Conservation (phyloP, 2,797 vertebrate genomes). For the Ambastaia sidthimunki region DNA sequence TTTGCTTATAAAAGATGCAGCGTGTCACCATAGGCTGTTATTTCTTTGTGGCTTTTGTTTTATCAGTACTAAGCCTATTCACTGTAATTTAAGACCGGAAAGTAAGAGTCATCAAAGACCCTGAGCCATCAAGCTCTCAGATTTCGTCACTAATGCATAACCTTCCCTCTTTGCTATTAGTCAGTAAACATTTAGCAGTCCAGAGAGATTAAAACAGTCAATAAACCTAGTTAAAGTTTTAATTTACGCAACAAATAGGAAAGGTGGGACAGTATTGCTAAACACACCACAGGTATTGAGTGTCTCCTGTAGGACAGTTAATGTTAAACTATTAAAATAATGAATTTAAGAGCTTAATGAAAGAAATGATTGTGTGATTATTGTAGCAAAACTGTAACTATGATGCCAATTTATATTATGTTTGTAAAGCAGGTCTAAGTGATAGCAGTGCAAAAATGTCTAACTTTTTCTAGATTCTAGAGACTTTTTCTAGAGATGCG, state of each 20-base stretch:
- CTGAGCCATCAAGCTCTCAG: constrained; percentile 42
- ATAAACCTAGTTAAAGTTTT: constrained; percentile 64
- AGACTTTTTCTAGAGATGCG: neutral
- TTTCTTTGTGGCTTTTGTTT: constrained; percentile 50
- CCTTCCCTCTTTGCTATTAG: constrained; percentile 73
- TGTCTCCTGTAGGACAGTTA: constrained; percentile 27
- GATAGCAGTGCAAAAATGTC: no score
- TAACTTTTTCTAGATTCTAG: neutral
- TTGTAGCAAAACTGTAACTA: neutral
- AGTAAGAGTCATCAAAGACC: constrained; percentile 38
- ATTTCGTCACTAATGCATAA: constrained; percentile 77
- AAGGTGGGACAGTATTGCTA: constrained; percentile 27
- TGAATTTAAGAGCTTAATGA: constrained; percentile 34
- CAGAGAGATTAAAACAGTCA: constrained; percentile 65
- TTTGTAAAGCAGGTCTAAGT: no score
- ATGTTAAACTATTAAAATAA: constrained; percentile 35
- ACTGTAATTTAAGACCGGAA: constrained; percentile 43
- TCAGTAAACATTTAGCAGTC: constrained; percentile 73
- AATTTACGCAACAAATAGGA: constrained; percentile 65
- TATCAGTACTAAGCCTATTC: constrained; percentile 52
- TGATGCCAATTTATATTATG: neutral
- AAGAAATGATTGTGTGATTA: constrained; percentile 3
- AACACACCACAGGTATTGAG: neutral
- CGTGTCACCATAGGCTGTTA: constrained; percentile 53
- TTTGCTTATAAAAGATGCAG: constrained; percentile 74